Conservation (phyloP, 2,888 invertebrate species). For the Drosophila anomelani region DNA sequence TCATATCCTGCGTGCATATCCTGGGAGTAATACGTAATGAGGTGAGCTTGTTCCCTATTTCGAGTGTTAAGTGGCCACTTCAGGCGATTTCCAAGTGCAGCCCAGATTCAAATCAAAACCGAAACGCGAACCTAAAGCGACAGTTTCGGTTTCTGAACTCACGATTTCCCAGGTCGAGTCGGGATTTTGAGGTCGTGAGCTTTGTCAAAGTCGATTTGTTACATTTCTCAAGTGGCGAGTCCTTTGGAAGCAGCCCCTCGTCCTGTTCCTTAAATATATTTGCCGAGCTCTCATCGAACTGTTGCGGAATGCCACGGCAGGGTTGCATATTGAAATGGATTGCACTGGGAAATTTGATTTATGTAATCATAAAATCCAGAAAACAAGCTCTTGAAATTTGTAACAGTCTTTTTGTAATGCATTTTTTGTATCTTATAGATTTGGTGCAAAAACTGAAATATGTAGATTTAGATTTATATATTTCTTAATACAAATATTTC, state of each 20-base stretch:
- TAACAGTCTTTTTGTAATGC: not conserved
- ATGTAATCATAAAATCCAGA: not conserved
- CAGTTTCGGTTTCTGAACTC: slow-evolving; percentile 33
- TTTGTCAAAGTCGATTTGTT: slow-evolving; percentile 83
- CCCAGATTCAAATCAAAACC: slow-evolving; percentile 41
- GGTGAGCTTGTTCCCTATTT: slow-evolving; percentile 41
- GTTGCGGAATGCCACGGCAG: slow-evolving; percentile 67
- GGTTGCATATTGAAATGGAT: slow-evolving; percentile 42
- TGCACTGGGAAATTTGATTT: slow-evolving; percentile 18
- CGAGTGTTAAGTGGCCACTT: slow-evolving; percentile 74
- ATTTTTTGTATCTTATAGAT: not conserved
- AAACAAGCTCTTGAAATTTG: not conserved
- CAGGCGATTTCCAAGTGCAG: slow-evolving; percentile 27
- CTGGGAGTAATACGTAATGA: slow-evolving; percentile 66
- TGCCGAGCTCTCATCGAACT: slow-evolving; percentile 66
- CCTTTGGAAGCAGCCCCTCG: slow-evolving; percentile 25
- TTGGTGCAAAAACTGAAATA: not conserved
- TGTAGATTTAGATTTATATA: not conserved
- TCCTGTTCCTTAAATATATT: slow-evolving; percentile 56
- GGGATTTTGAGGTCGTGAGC: slow-evolving; percentile 33
- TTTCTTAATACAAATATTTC: not conserved
- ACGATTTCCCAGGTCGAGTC: slow-evolving; percentile 62
- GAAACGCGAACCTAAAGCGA: slow-evolving; percentile 40
- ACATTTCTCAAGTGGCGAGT: slow-evolving; percentile 74
- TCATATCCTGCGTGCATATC: slow-evolving; percentile 41